Base-by-base conservation (phyloP, 2,888 invertebrate species). In the Andrena minutula region DNA sequence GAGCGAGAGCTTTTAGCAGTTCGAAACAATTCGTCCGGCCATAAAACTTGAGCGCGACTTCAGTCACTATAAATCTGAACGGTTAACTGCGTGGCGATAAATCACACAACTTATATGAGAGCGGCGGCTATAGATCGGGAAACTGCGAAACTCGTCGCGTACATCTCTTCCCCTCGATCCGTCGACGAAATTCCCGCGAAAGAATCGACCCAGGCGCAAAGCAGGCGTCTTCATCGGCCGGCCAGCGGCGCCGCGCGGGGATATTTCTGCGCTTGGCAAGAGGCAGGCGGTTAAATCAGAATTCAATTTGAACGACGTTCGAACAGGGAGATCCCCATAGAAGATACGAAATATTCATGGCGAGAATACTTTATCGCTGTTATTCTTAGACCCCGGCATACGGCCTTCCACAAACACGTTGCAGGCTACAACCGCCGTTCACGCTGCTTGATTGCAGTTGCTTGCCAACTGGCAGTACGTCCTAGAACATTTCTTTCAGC, bases 271-370 rank as follows among this genome's bases (percentile, higher is more conserved):
- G 79, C 74, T 26, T 72, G 75, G 82, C 82, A 83, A 68, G 72
- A 75, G 72, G 79, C 82, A 73, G 82, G 72, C 77, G 86, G 85
- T 86, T 92, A 91, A 93, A 92, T 92, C 90, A 90, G 90, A 92
- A 91, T 92, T 93, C 92, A 93, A 92, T 92, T 92, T 87, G 84
- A 84, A 79, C 84, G 81, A 73, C 81, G 83, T 64, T 78, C 78
- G 72, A 79, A 71, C 75, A 53, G 82, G 77, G 85, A 89, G 90
- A 90, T 90, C 83, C 73, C 83, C 75, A 66, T 69, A 41, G 72
- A 74, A 83, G 85, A 86, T 86, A 86, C 77, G 77, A 74, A 78
- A 79, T 85, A 82, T 85, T 82, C 85, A 85, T 79, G 80, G 81
- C 73, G 70, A 70, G 82, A 83, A 82, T 83, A 82, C 71, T 76